These are phyloP conservation scores for Ophion slaviceki DNA, from an alignment of 2,888 invertebrate species.

Conservation along the genomic window DNA sequence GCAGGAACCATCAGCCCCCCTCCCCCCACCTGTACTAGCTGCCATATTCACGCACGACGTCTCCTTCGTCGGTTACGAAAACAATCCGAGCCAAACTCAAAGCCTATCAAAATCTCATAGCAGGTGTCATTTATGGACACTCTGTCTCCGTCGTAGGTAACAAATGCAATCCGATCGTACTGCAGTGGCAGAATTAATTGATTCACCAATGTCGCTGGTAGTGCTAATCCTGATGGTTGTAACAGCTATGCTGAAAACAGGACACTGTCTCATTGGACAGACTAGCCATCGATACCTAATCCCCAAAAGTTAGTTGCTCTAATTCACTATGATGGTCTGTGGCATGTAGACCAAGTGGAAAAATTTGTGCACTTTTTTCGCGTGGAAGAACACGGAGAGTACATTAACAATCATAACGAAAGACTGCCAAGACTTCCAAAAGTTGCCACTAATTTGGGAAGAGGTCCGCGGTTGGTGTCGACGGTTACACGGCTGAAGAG, in stretches of 20 bases:
- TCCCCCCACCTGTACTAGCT: conserved; percentile 17
- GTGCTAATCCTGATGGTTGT: no score
- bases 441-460: neutral
- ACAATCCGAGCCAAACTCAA: conserved; percentile 1
- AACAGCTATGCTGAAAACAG: no score
- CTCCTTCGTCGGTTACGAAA: conserved; percentile 10
- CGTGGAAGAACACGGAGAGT: neutral
- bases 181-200: neutral
- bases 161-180: no score
- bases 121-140: no score
- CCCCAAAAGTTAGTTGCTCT: no score
- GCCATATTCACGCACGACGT: conserved; percentile 11
- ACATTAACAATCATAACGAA: neutral
- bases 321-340: neutral
- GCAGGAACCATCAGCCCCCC: conserved; percentile 59
- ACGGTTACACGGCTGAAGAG: conserved; percentile 7
- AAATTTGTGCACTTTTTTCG: no score
- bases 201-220: no score
- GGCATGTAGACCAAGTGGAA: neutral
- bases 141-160: no score
- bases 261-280: no score
- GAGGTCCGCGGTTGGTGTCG: conserved; percentile 11
- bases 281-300: no score
- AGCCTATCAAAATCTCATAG: no score
- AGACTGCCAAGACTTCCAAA: no score